Base-by-base conservation (phyloP, 2,888 invertebrate species). In the Drosophila paranaensis region DNA sequence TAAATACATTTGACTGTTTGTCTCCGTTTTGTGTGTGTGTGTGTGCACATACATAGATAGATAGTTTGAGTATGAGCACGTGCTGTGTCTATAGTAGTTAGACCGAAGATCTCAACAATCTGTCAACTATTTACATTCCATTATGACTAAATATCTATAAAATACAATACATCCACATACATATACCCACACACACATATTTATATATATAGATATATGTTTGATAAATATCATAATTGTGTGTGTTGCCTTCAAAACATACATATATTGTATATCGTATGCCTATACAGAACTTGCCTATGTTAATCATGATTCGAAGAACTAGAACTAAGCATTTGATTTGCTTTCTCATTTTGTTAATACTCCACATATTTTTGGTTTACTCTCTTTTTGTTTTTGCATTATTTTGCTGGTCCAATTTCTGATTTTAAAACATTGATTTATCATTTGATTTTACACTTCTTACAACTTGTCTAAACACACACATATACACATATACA, bases 361-460 rank as follows among this genome's bases (percentile, higher is more conserved):
- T 30, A 30, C 27, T 68, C 46, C 14, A 20, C 2, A 20, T 20
- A 46, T 25, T 9, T 42, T 16, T 42, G 9, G n/a, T 73, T 57
- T n/a, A 4, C 1, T 27, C 25, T 46, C 6, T 30, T 48, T n/a
- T 48, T 33, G 25, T 60, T 50, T 60, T 71, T 54, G 43, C 48
- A 69, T 56, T 55, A 43, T 33, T 67, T 76, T 62, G 72, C 79
- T 84, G 84, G 84, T 84, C 84, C 90, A 79, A 88, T 89, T 83
- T 77, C 58, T 68, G 71, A 81, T 78, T 78, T 80, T 55, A 51
- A 60, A 88, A 74, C 61, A 61, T 73, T 30, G 45, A 66, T 76
- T 82, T 79, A 35, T 71, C 50, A 72, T 78, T 81, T 86, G 66
- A 74, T 88, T 48, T 45, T 51, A 60, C 53, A 39, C 20, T 62